Percentiles rank a stretch among this genome's conserved stretches.
These are phyloP conservation scores for Brachymystax lenok DNA, from an alignment of 2,797 vertebrate species.

Conservation along the genomic window DNA sequence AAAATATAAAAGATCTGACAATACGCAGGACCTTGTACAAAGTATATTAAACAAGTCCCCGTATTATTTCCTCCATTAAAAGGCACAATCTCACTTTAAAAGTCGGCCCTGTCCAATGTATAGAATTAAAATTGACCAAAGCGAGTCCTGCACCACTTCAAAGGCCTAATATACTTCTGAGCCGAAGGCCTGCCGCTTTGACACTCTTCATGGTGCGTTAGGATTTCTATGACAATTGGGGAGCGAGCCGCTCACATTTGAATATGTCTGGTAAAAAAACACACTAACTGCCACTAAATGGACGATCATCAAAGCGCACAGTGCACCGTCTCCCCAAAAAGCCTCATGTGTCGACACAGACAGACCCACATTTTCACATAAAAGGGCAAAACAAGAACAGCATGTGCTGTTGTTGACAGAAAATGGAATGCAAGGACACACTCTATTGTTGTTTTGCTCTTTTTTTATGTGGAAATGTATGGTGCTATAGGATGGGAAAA, in stretches of 20 bases:
- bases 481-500: not conserved
- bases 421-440: slow-evolving; percentile 2
- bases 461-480: not conserved
- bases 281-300: slow-evolving; percentile 87
- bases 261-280: slow-evolving; percentile 82
- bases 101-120: slow-evolving; percentile 77
- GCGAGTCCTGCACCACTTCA: slow-evolving; percentile 89
- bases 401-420: slow-evolving; percentile 22
- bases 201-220: slow-evolving; percentile 93
- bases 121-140: slow-evolving; percentile 88
- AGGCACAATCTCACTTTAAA: slow-evolving; percentile 82
- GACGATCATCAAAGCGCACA: slow-evolving; percentile 81
- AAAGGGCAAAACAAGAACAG: not conserved
- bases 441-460: slow-evolving; percentile 9
- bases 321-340: slow-evolving; percentile 67
- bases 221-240: slow-evolving; percentile 92
- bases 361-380: not conserved
- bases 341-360: slow-evolving; percentile 20
- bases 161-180: slow-evolving; percentile 84
- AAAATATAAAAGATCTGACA: slow-evolving; percentile 89
- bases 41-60: slow-evolving; percentile 88
- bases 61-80: slow-evolving; percentile 90
- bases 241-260: slow-evolving; percentile 84
- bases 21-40: slow-evolving; percentile 90
- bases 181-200: slow-evolving; percentile 87